A percentile compares a stretch with the other conserved stretches of the same genome.
These are phyloP conservation scores for Bhutanitis thaidina DNA, from an alignment of 2,888 invertebrate genomes.

Conservation along the genomic window DNA sequence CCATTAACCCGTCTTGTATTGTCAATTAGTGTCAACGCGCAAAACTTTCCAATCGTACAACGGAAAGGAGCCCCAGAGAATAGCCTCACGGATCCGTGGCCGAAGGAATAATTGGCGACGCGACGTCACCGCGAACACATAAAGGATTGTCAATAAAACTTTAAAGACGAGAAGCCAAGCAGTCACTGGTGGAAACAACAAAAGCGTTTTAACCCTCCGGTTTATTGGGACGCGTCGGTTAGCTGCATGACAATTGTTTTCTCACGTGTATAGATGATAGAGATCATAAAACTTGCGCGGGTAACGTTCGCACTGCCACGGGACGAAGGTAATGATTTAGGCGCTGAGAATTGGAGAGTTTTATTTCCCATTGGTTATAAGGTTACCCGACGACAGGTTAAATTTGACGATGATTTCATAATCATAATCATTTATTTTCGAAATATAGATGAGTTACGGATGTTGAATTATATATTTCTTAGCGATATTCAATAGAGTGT, in stretches of 20 bases:
- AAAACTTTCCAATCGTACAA: constrained; percentile 2
- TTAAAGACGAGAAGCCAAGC: constrained; percentile 34
- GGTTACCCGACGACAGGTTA: no score
- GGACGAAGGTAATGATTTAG: constrained; percentile 34
- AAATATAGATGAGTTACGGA: no score
- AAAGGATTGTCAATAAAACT: constrained; percentile 56
- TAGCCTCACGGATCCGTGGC: constrained; percentile 13
- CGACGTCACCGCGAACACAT: constrained; percentile 28
- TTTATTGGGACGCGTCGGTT: constrained; percentile 44
- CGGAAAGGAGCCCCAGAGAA: constrained; percentile 5
- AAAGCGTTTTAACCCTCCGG: constrained; percentile 27
- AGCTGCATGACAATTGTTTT: constrained; percentile 65
- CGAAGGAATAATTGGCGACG: constrained; percentile 23
- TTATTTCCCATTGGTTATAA: not conserved
- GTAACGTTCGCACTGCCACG: constrained; percentile 37
- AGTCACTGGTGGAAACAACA: constrained; percentile 34
- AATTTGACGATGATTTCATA: no score
- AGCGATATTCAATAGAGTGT: no score
- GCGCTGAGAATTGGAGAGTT: constrained; percentile 19
- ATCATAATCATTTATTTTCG: no score
- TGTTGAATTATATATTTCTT: no score
- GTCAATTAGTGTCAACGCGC: constrained; percentile 17
- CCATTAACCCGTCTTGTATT: constrained; percentile 2
- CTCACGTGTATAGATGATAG: constrained; percentile 57
- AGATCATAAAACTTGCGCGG: constrained; percentile 43